phyloP scores from a whole-genome alignment of 2,113 vertebrate genomes.

The Paradoxurus hermaphroditus region DNA sequence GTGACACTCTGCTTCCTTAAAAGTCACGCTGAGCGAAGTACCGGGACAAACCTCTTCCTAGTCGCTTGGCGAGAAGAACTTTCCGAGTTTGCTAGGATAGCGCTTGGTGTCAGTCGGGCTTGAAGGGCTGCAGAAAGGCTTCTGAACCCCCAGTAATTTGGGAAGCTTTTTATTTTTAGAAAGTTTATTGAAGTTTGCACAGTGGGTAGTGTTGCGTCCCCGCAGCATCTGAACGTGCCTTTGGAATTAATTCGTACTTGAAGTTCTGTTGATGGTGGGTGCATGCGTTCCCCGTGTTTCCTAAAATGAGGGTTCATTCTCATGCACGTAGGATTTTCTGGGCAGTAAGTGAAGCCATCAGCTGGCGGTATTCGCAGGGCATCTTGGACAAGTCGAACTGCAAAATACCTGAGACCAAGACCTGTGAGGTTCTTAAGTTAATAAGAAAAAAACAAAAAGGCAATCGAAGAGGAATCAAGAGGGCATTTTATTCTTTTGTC shows the following conservation, averaged over 20 bases:
- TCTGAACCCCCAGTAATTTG: not conserved
- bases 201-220: constrained; percentile 64
- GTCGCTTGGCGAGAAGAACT: constrained; percentile 30
- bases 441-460: not conserved
- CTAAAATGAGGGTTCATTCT: constrained; percentile 73
- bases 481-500: constrained; percentile 59
- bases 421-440: not conserved
- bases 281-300: not conserved
- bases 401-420: constrained; percentile 32
- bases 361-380: constrained; percentile 63
- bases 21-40: constrained; percentile 12
- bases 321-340: constrained; percentile 33
- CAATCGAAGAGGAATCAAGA: constrained; percentile 29
- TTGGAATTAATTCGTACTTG: constrained; percentile 68
- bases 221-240: constrained; percentile 60
- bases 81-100: not conserved
- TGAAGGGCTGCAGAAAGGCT: not conserved
- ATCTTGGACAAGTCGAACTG: constrained; percentile 67
- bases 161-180: not conserved
- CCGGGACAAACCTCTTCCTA: not conserved
- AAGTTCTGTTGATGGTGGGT: constrained; percentile 73
- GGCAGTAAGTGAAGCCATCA: constrained; percentile 48
- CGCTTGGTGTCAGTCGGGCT: not conserved
- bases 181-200: constrained; percentile 80
- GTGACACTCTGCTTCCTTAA: not conserved